Percentiles rank a stretch among this genome's conserved stretches.
These are phyloP conservation scores for Rhynchopsitta pachyrhyncha DNA, from an alignment of 2,113 vertebrate species.

Conservation along the genomic window DNA sequence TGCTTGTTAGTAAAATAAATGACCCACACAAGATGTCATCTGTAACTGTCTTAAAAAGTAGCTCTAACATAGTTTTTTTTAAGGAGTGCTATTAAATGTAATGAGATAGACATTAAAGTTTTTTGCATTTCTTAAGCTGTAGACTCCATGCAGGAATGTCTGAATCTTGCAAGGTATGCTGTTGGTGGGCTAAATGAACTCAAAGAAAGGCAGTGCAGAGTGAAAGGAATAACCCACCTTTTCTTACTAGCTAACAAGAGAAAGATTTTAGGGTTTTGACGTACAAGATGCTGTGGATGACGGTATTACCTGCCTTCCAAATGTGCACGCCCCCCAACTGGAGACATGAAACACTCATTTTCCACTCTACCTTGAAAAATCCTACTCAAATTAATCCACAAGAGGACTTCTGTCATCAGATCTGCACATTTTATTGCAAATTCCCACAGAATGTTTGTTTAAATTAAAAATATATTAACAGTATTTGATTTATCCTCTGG, in stretches of 20 bases:
- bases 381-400: neutral
- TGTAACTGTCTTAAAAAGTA: neutral
- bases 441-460: neutral
- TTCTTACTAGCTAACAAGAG: neutral
- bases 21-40: neutral
- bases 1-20: neutral
- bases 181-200: neutral
- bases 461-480: neutral
- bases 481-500: neutral
- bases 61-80: neutral
- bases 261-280: neutral
- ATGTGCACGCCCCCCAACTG: neutral
- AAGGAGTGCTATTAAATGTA: neutral
- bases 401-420: neutral
- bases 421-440: conserved; percentile 48
- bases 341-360: neutral
- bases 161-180: neutral
- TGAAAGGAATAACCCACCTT: neutral
- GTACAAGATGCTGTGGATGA: neutral
- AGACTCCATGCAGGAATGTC: neutral
- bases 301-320: neutral
- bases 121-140: neutral
- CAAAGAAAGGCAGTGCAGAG: neutral
- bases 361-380: neutral
- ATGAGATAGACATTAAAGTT: neutral